Percentiles rank a stretch among this genome's conserved stretches.
These are phyloP conservation scores for Macrotus californicus DNA, from an alignment of 2,113 vertebrate genomes.

Conservation along the genomic window DNA sequence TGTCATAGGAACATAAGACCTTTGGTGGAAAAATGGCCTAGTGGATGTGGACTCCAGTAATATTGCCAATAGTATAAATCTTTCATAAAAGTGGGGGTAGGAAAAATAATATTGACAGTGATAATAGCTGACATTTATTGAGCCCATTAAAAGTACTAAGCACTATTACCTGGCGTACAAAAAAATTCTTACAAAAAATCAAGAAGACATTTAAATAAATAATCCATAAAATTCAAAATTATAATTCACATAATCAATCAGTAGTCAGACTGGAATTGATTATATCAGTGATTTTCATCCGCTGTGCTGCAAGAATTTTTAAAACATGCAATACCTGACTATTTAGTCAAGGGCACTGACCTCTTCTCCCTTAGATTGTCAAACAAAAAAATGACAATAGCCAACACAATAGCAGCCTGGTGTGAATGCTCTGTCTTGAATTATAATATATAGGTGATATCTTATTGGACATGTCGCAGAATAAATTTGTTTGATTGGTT, in stretches of 20 bases:
- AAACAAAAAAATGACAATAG: no score
- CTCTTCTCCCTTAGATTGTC: no score
- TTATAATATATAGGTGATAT: no score
- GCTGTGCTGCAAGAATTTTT: not conserved
- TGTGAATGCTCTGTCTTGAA: no score
- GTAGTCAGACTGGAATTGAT: not conserved
- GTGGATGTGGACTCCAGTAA: not conserved
- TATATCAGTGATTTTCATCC: not conserved
- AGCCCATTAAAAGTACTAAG: not conserved
- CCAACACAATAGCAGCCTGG: no score
- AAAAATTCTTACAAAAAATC: conserved; percentile 12
- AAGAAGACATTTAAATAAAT: conserved; percentile 39
- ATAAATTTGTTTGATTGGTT: not conserved
- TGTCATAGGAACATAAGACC: not conserved
- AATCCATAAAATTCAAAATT: conserved; percentile 7
- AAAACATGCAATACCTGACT: not conserved
- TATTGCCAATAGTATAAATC: not conserved
- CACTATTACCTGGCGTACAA: not conserved
- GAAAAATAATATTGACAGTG: not conserved
- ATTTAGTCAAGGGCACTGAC: no score
- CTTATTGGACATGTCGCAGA: not conserved
- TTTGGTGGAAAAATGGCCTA: not conserved
- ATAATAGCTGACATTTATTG: not conserved
- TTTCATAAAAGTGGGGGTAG: not conserved
- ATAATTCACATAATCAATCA: not conserved